Evolutionary conservation across 2,113 vertebrate genomes (phyloP), one percentile per base, ranked within the genome.

Genomic region (Nycticorax nycticorax): DNA sequence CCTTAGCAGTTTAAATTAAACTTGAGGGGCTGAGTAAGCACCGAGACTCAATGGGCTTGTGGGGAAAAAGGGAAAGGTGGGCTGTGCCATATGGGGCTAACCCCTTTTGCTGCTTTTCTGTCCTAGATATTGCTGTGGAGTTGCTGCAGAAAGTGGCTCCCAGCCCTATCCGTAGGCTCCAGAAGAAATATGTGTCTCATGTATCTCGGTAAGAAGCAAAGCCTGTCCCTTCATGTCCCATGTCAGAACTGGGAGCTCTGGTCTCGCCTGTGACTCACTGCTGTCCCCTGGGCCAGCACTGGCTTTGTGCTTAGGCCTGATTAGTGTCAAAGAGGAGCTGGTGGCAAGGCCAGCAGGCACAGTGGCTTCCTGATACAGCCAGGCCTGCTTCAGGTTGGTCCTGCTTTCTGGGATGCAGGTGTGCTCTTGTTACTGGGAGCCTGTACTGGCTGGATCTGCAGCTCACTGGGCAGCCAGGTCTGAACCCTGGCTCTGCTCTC

Each of bases 71-170:
- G n/a, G 33, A 67, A 45, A 21, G 43, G 26, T 60, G 9, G 9
- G 22, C 21, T 68, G 33, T 63, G 26, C 32, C 8, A 5, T 14
- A 7, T 21, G 10, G 33, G 9, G 11, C 32, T 91, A 64, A 93
- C 18, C 14, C 24, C 24, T 73, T 64, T 79, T 80, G 12, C 19
- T 92, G 68, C 48, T 84, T 64, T 89, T 93, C 45, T 95, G 8
- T 75, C n/a, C 10, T 96, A 99, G 99, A 99, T 97, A 99, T 99
- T 88, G 99, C 99, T 6, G 99, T 99, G 22, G 99, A 99, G 97
- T 94, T 99, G 93, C 98, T 99, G 92, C 99, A 99, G 97, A 99
- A 99, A 92, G 99, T 99, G 79, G 99, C 99, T 84, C 99, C 99
- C 56, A 99, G 99, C 92, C 99, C 99, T 43, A 99, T 99, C 79